A percentile compares a stretch with the other conserved stretches of the same genome.
phyloP scores from a whole-genome alignment of 2,888 invertebrate species.

The Morpho helenor region DNA sequence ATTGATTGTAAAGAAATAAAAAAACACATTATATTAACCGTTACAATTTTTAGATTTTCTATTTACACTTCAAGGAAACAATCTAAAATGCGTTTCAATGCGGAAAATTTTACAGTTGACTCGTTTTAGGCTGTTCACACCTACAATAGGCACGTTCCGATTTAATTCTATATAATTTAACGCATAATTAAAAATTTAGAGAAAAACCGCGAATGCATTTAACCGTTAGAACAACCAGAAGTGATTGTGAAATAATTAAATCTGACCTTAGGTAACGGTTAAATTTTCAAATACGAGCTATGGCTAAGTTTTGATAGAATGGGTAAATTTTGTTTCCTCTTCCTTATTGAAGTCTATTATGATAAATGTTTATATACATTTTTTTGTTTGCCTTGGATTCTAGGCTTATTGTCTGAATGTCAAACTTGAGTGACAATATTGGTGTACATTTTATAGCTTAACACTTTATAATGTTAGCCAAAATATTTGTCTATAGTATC shows the following conservation, averaged over 20 bases:
- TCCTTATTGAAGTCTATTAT: conserved; percentile 13
- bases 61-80: conserved; percentile 14
- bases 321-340: conserved; percentile 18
- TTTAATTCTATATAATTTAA: conserved; percentile 10
- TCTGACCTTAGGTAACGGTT: conserved; percentile 26
- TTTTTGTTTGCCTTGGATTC: no score
- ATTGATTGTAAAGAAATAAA: background rate
- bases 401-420: no score
- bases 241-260: conserved; percentile 23
- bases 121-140: conserved; percentile 11
- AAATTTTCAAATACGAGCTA: conserved; percentile 10
- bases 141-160: conserved; percentile 14
- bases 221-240: conserved; percentile 19
- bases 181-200: conserved; percentile 11
- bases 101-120: conserved; percentile 24
- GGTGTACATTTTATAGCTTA: no score
- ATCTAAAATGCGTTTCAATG: conserved; percentile 8
- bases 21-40: background rate
- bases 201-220: conserved; percentile 13
- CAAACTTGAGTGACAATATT: no score
- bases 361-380: no score
- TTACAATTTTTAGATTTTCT: background rate
- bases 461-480: no score
- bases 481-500: no score
- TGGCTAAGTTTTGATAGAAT: no score